Base-by-base conservation (phyloP, 2,113 vertebrate genomes). In the Stegastes partitus region DNA sequence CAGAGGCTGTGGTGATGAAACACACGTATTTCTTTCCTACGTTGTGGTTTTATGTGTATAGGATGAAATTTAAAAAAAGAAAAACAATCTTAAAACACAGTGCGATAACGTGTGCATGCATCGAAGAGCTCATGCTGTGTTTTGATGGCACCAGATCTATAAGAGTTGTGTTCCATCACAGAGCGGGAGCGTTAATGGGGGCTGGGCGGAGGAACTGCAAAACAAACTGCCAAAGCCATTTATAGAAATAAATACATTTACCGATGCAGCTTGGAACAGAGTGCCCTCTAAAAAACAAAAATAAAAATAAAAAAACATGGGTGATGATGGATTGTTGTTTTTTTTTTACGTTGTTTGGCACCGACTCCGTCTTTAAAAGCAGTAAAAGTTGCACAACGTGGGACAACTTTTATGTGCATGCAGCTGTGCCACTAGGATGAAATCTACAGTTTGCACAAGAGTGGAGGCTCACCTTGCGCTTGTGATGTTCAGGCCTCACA, bases 401-500 rank as follows among this genome's bases (percentile, higher is more conserved):
- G 70, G 64, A 69, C 80, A 79, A 79, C 80, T 83, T 80, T 81
- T 67, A 86, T 47, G 62, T 39, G 57, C 90, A 90, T 93, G 90
- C 90, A 89, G 63, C n/a, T 71, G 53, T 64, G 55, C 53, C 42
- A 50, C 55, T 62, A 84, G 26, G 58, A 84, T 61, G 79, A 51
- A 55, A 74, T 76, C 84, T 66, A 67, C 54, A 55, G 66, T 81
- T 82, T 67, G 79, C 87, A 75, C 79, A 50, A 75, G 62, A 83
- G 71, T 86, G 74, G 77, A 82, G 64, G 77, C 92, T 92, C 92
- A 93, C 92, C 92, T 93, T 93, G 78, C 83, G 90, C 84, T 93
- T 93, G 10, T 92, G 90, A 65, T 89, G 90, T 64, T 92, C 91
- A 69, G 90, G 91, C 82, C 90, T 92, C 90, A 88, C 81, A 87